These are phyloP conservation scores for Lerema accius DNA, from an alignment of 1,140 invertebrate species.

Conservation along the genomic window DNA sequence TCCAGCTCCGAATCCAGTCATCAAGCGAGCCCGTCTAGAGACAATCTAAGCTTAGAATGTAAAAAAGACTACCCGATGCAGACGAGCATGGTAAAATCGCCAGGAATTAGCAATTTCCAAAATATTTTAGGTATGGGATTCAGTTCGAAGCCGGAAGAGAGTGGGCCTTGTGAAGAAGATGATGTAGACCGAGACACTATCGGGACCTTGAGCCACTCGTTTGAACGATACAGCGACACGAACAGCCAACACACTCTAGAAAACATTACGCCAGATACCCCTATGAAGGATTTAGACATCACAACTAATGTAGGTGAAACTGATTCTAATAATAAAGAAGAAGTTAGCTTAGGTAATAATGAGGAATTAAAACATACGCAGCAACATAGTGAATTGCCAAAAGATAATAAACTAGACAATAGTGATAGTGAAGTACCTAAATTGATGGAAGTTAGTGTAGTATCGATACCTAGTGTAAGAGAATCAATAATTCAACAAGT, in stretches of 20 bases:
- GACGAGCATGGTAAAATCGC: conserved; percentile 74
- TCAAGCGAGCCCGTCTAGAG: conserved; percentile 81
- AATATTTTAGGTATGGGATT: conserved; percentile 68
- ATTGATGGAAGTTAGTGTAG: conserved; percentile 72
- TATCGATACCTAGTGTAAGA: conserved; percentile 74
- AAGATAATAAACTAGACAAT: conserved; percentile 61
- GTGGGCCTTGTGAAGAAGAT: conserved; percentile 55
- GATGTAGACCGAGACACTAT: conserved; percentile 70
- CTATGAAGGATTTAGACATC: conserved; percentile 63
- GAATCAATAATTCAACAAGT: conserved; percentile 55
- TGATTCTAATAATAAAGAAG: conserved; percentile 38
- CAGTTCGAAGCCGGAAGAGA: conserved; percentile 45
- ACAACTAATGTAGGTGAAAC: conserved; percentile 39
- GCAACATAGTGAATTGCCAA: conserved; percentile 66
- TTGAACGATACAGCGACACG: conserved; percentile 73
- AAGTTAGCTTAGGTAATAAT: conserved; percentile 43
- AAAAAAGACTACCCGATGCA: conserved; percentile 75
- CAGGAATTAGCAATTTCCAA: conserved; percentile 74
- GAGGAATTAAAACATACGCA: conserved; percentile 38
- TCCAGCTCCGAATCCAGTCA: conserved; percentile 84
- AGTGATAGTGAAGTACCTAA: conserved; percentile 70
- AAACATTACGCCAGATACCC: conserved; percentile 72
- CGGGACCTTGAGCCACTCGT: conserved; percentile 74
- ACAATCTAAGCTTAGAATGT: conserved; percentile 72
- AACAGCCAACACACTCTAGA: conserved; percentile 72